Conservation (phyloP, 2,888 invertebrate species). For the Microchrysa polita region DNA sequence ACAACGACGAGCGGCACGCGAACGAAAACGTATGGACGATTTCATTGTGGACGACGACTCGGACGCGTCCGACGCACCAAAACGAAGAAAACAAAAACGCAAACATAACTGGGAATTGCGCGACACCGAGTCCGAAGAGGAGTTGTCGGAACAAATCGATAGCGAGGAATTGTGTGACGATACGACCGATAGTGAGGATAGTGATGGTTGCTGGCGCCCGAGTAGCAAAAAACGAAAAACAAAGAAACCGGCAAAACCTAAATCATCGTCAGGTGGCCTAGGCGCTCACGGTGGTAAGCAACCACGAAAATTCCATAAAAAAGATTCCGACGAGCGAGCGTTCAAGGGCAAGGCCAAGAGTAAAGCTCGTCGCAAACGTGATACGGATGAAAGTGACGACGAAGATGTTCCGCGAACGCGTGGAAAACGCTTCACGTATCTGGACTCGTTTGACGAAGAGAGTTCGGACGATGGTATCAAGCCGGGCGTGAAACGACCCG, state of each 20-base stretch:
- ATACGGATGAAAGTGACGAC: slow-evolving; percentile 58
- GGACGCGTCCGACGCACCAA: slow-evolving; percentile 65
- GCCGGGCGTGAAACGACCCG: slow-evolving; percentile 63
- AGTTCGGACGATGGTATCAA: slow-evolving; percentile 64
- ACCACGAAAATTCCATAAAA: slow-evolving; percentile 57
- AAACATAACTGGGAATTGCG: slow-evolving; percentile 68
- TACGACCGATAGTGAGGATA: slow-evolving; percentile 60
- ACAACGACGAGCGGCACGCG: slow-evolving; percentile 65
- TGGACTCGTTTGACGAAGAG: slow-evolving; percentile 62
- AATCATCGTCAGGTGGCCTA: slow-evolving; percentile 62
- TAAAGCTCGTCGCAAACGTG: neutral
- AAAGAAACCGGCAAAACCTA: slow-evolving; percentile 56
- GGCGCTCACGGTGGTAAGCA: slow-evolving; percentile 54
- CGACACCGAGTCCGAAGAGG: slow-evolving; percentile 68
- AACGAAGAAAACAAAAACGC: slow-evolving; percentile 66
- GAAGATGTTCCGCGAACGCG: slow-evolving; percentile 55
- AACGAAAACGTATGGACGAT: slow-evolving; percentile 57
- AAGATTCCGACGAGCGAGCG: slow-evolving; percentile 49
- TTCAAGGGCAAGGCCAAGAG: slow-evolving; percentile 54
- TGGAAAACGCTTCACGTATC: slow-evolving; percentile 63
- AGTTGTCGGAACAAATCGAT: slow-evolving; percentile 62
- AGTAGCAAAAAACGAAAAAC: slow-evolving; percentile 59
- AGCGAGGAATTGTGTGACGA: slow-evolving; percentile 64
- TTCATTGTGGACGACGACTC: slow-evolving; percentile 67
- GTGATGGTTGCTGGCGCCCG: slow-evolving; percentile 62